Evolutionary conservation across 2,888 invertebrate genomes (phyloP), one percentile per base, ranked within the genome.

Genomic region (Platerodrilus igneus): DNA sequence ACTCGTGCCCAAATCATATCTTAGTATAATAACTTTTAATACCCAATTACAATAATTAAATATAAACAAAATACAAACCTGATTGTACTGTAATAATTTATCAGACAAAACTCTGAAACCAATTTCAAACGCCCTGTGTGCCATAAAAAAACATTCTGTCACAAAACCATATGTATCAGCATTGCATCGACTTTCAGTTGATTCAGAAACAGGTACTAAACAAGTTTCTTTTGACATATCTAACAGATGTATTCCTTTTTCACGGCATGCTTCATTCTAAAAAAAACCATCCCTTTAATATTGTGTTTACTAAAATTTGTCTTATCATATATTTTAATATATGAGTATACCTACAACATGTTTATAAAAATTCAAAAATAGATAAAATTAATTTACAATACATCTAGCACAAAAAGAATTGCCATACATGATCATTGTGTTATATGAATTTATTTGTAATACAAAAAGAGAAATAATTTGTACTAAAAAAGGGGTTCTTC

Each of bases 141-240:
- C 85, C 74, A 93, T 77, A 67, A 83, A 94, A 66, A 94, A 95
- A 57, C 89, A 86, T 63, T 94, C 92, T 0, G 91, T 92, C 8
- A 91, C 81, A 65, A 95, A 95, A 60, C 79, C 85, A 59, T 81
- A 89, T 22, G 63, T 67, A 1, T 68, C 19, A 0, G 67, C 51
- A 27, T 66, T 67, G 2, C 69, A 69, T 38, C 70, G 70, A 3
- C 70, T 68, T 9, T 71, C 69, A 35, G 76, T 76, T 13, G 69
- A 70, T 30, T 78, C 77, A 7, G 77, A 71, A 0, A 72, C 63
- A 7, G 92, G 87, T 45, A 92, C 69, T 23, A 94, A 69, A 57
- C 87, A 86, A 0, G 93, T 94, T 63, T 91, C 90, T 20, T 76
- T 76, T 35, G 73, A 72, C 45, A 88, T 70, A 46, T 80, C 80